These are phyloP conservation scores for Allophyes oxyacanthae DNA, from an alignment of 2,888 invertebrate species.

Conservation along the genomic window DNA sequence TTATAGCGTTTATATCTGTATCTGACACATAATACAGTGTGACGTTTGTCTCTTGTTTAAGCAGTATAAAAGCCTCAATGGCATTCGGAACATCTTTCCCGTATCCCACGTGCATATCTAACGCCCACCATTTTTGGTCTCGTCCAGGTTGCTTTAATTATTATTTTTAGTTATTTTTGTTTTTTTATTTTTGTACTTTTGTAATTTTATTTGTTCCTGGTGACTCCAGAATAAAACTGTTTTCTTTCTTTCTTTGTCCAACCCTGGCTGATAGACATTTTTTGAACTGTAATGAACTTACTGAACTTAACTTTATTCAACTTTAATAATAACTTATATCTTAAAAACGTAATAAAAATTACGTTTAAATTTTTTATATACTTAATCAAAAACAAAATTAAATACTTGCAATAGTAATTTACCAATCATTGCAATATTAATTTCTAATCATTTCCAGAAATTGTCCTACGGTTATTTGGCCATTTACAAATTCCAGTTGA, in stretches of 20 bases:
- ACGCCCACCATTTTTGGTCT: no score
- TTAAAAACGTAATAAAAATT: not conserved
- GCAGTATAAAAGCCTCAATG: constrained; percentile 22
- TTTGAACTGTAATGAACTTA: no score
- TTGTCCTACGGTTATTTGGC: constrained; percentile 3
- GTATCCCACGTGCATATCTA: constrained; percentile 27
- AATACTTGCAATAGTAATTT: no score
- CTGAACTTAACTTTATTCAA: no score
- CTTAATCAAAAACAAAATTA: not conserved
- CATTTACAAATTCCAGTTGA: no score
- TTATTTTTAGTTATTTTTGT: no score
- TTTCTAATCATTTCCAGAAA: constrained; percentile 2
- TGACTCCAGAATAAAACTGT: no score
- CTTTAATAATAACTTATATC: not conserved
- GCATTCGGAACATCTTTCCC: constrained; percentile 30
- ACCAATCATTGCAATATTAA: not conserved
- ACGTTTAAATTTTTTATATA: not conserved
- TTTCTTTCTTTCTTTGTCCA: no score
- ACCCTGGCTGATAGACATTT: no score
- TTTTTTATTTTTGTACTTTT: no score
- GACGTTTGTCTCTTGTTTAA: constrained; percentile 20
- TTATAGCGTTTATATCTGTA: constrained; percentile 11
- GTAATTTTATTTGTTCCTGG: no score
- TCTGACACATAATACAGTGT: constrained; percentile 12
- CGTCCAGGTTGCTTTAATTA: no score